These are phyloP conservation scores for Hucho hucho DNA, from an alignment of 2,113 vertebrate species.

Conservation along the genomic window DNA sequence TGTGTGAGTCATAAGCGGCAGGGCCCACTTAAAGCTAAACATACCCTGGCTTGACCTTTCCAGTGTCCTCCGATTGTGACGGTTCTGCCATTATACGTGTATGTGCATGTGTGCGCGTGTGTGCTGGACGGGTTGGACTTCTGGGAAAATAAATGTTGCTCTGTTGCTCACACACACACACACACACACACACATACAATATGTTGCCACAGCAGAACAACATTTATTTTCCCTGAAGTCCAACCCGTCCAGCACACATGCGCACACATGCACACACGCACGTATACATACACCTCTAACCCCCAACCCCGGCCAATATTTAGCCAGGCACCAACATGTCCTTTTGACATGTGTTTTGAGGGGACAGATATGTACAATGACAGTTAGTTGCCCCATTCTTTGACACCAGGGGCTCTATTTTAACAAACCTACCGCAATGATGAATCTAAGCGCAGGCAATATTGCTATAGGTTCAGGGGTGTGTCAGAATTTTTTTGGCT, in stretches of 20 bases:
- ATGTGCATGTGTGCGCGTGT: constrained; percentile 15
- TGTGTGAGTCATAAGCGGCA: constrained; percentile 9
- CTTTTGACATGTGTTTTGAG: constrained; percentile 56
- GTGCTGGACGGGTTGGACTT: too few relatives aligned
- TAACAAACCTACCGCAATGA: too few relatives aligned
- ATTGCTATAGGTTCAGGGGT: too few relatives aligned
- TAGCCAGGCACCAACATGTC: constrained; percentile 64
- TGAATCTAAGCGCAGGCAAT: too few relatives aligned
- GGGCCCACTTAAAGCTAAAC: constrained; percentile 36
- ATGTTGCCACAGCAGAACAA: constrained; percentile 32
- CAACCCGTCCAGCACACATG: constrained; percentile 49
- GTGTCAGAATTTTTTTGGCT: too few relatives aligned
- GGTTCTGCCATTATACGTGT: constrained; percentile 50
- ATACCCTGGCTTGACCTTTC: constrained; percentile 36
- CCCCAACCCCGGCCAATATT: constrained; percentile 66
- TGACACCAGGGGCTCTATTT: constrained; percentile 41
- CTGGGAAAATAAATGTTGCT: too few relatives aligned
- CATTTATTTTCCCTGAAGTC: constrained; percentile 78
- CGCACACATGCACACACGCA: too few relatives aligned
- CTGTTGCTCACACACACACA: constrained; percentile 19
- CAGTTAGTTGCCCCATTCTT: constrained; percentile 53
- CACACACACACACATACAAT: neutral
- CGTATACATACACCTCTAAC: constrained; percentile 51
- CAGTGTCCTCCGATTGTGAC: constrained; percentile 54
- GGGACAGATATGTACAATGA: constrained; percentile 60